A percentile compares a stretch with the other conserved stretches of the same genome.
These are phyloP conservation scores for Drosophila teissieri DNA, from an alignment of 1,140 invertebrate genomes.

Conservation along the genomic window DNA sequence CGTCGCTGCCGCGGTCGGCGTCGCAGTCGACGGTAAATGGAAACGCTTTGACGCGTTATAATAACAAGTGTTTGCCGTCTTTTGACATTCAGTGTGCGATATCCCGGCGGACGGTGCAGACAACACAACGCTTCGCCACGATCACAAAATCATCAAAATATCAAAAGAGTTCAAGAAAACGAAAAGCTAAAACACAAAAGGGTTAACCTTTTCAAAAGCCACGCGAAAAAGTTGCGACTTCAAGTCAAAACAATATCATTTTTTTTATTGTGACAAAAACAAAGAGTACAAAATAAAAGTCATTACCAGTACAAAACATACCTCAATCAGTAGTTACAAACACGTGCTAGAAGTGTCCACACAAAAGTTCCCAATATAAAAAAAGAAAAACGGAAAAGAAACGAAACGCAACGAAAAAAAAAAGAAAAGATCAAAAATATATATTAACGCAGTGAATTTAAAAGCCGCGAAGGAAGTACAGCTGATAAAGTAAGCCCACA, in stretches of 20 bases:
- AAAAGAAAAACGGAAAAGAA: not conserved
- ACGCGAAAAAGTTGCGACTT: conserved; percentile 3
- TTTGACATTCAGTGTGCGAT: conserved; percentile 82
- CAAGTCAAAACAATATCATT: conserved; percentile 5
- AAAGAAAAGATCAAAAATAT: not conserved
- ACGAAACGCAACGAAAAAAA: not conserved
- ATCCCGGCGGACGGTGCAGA: conserved; percentile 82
- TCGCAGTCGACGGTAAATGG: conserved; percentile 53
- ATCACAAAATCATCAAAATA: not conserved
- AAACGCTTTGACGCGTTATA: conserved; percentile 82
- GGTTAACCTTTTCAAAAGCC: not conserved
- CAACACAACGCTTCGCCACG: conserved; percentile 53
- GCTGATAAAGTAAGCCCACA: conserved; percentile 28
- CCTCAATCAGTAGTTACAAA: conserved; percentile 20
- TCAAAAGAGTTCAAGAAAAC: not conserved
- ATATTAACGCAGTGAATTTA: conserved; percentile 20
- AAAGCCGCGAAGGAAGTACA: conserved; percentile 7
- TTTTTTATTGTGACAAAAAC: conserved; percentile 60
- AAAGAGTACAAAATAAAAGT: conserved; percentile 35
- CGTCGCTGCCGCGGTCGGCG: conserved; percentile 21
- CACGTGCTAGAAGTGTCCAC: conserved; percentile 31
- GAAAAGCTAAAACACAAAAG: not conserved
- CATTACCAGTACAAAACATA: conserved; percentile 30
- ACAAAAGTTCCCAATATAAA: not conserved
- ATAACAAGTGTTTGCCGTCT: conserved; percentile 83